phyloP scores from a whole-genome alignment of 2,113 vertebrate species.

The Myanophis thanlyinensis region DNA sequence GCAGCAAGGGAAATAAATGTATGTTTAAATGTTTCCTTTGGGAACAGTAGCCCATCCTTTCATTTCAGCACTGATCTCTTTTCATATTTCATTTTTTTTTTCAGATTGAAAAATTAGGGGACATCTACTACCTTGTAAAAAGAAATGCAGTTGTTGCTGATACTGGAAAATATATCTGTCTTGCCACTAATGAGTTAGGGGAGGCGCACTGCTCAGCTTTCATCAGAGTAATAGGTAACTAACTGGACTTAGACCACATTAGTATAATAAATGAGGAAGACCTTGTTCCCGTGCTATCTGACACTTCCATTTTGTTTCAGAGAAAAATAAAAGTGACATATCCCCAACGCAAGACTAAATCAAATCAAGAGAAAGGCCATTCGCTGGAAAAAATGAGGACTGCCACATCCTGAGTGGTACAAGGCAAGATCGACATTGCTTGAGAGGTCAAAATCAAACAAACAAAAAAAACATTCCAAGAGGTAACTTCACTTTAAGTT shows the following conservation, averaged over 20 bases:
- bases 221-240: slow-evolving; percentile 61
- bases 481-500: slow-evolving; percentile 30
- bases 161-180: slow-evolving; percentile 53
- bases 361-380: slow-evolving; percentile 26
- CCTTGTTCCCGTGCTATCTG: not conserved
- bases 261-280: slow-evolving; percentile 6
- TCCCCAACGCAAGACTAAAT: slow-evolving; percentile 13
- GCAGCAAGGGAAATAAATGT: slow-evolving; percentile 35
- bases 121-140: slow-evolving; percentile 62
- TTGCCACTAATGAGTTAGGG: slow-evolving; percentile 57
- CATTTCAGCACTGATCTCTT: slow-evolving; percentile 4
- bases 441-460: not conserved
- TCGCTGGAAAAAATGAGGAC: slow-evolving; percentile 23
- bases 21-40: slow-evolving; percentile 31
- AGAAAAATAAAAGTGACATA: slow-evolving; percentile 16
- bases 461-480: not conserved
- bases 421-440: accelerated
- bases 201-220: slow-evolving; percentile 56
- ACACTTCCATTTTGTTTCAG: slow-evolving; percentile 48
- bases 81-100: slow-evolving; percentile 36
- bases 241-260: slow-evolving; percentile 21
- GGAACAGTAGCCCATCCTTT: slow-evolving; percentile 14
- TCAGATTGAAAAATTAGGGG: slow-evolving; percentile 59
- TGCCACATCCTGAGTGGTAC: not conserved
- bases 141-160: slow-evolving; percentile 51